Percentiles rank a stretch among this genome's conserved stretches.
These are phyloP conservation scores for Latrodectus geometricus DNA, from an alignment of 1,140 invertebrate species.

Conservation along the genomic window DNA sequence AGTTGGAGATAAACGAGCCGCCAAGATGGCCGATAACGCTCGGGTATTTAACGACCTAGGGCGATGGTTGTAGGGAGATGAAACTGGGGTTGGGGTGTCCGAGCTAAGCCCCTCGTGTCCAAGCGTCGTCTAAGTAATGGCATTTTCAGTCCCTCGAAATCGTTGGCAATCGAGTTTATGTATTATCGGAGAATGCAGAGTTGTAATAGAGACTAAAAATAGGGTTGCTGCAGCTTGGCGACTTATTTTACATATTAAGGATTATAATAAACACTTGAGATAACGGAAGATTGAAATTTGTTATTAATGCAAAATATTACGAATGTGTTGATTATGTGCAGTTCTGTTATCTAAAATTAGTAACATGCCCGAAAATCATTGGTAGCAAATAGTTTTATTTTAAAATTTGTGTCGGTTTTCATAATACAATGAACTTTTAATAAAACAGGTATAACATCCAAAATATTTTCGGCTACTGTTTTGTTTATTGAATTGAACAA, in stretches of 20 bases:
- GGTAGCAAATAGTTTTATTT: too few relatives aligned
- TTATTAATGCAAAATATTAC: too few relatives aligned
- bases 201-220: conserved; percentile 16
- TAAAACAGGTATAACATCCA: too few relatives aligned
- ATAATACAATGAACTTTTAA: too few relatives aligned
- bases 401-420: too few relatives aligned
- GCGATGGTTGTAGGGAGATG: conserved; percentile 26
- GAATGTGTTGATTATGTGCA: too few relatives aligned
- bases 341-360: too few relatives aligned
- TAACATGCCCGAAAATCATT: too few relatives aligned
- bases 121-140: conserved; percentile 40
- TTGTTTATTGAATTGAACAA: too few relatives aligned
- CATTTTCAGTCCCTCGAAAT: conserved; percentile 30
- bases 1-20: conserved; percentile 31
- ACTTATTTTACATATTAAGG: not conserved
- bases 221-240: conserved; percentile 9
- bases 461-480: too few relatives aligned
- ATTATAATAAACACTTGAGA: too few relatives aligned
- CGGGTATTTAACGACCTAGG: conserved; percentile 28
- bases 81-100: not conserved
- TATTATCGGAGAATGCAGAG: conserved; percentile 25
- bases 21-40: conserved; percentile 39
- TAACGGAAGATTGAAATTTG: too few relatives aligned
- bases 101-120: conserved; percentile 19
- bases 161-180: conserved; percentile 48